Evolutionary conservation across 2,888 invertebrate genomes (phyloP), one percentile per base, ranked within the genome.

Genomic region (Zeuzera pyrina): DNA sequence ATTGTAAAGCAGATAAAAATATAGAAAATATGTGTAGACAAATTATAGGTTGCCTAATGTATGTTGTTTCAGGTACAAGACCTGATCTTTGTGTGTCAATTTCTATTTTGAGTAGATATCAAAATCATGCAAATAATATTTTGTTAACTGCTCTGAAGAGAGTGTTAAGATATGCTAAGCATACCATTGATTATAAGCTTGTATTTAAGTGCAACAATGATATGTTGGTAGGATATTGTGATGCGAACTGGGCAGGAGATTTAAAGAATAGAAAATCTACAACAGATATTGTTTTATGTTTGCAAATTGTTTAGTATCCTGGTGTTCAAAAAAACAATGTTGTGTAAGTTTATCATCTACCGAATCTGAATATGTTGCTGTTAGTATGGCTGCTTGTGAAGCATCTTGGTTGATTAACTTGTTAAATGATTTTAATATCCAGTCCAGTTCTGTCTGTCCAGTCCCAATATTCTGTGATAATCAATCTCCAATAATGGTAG

Each of bases 321-420:
- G 46, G 47, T 30, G 42, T 30, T 46, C 43, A 2, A 45, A 42
- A 14, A 47, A 47, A 22, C 49, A 52, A 34, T n/a, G 6, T 5
- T 36, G 35, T 37, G 47, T 50, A 3, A 41, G 40, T 29, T 28
- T 49, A 10, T 53, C 50, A 22, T 49, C 47, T 8, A 47, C 46
- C 4, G 49, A 49, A 28, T 27, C 48, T 4, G 48, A 49, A 15
- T 49, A 46, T 42, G 35, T 49, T 7, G 34, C 46, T 2, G 14
- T 45, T 3, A 45, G 43, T 32, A 44, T 43, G 43, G 43, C 45
- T 21, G 30, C 30, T 2, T 35, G 35, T 37, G 47, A 47, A 12
- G 42, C 41, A 12, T 40, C 36, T 27, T 42, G 42, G 41, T 16
- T 41, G 1, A 22, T 15, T 5, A 37, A 37, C 16, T 15, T 42